Percentiles rank a stretch among this genome's conserved stretches.
Conservation (phyloP, 2,113 vertebrate species). For the Jacana jacana region DNA sequence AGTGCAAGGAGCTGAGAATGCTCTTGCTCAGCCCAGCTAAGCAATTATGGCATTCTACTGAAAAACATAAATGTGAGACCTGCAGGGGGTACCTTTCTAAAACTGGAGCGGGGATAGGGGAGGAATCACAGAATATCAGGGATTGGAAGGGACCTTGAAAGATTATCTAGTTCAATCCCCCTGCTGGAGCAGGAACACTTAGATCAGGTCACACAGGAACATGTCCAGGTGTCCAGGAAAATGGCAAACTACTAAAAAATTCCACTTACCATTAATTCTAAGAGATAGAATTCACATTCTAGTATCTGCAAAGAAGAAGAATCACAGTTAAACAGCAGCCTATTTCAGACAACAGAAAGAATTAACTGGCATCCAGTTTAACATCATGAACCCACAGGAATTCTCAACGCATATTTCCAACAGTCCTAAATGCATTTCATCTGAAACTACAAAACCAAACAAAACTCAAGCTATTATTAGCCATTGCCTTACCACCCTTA, state of each 20-base stretch:
- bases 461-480: not conserved
- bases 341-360: not conserved
- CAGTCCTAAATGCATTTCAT: not conserved
- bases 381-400: not conserved
- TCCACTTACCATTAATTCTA: conserved; percentile 95
- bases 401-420: not conserved
- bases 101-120: too few relatives aligned
- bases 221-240: too few relatives aligned
- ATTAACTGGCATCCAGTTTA: not conserved
- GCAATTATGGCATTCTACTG: not conserved
- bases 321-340: not conserved
- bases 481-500: not conserved
- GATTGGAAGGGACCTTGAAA: too few relatives aligned
- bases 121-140: too few relatives aligned
- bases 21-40: not conserved
- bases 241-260: not conserved
- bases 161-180: too few relatives aligned
- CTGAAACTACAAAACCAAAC: not conserved
- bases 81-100: too few relatives aligned
- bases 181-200: too few relatives aligned
- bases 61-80: not conserved
- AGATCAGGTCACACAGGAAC: too few relatives aligned
- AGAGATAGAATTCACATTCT: conserved; percentile 99
- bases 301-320: conserved; percentile 83
- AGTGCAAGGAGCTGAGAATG: not conserved